A percentile compares a stretch with the other conserved stretches of the same genome.
These are phyloP conservation scores for Blastomussa wellsi DNA, from an alignment of 92 coral and sea anemone genomes.

Conservation along the genomic window DNA sequence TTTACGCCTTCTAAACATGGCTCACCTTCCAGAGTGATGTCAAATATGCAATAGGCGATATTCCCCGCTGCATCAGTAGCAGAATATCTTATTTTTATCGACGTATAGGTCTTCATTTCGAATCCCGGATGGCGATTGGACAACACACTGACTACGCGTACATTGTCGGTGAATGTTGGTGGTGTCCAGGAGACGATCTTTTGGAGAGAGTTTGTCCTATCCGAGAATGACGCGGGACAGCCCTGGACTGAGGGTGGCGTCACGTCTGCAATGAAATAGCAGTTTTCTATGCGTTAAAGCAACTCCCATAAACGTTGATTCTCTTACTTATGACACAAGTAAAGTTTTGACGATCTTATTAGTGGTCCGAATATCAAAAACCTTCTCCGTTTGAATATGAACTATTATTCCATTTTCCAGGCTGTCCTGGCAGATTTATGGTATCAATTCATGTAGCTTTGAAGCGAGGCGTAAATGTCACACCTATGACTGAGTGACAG, in stretches of 20 bases:
- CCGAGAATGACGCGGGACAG: slow-evolving; percentile 69
- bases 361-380: too few species aligned
- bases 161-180: slow-evolving; percentile 93
- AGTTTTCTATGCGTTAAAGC: neutral
- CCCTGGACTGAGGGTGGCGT: slow-evolving; percentile 68
- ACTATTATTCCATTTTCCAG: too few species aligned
- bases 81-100: slow-evolving; percentile 75
- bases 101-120: slow-evolving; percentile 67
- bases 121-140: slow-evolving; percentile 85
- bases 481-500: too few species aligned
- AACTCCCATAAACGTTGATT: neutral
- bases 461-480: too few species aligned
- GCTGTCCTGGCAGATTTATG: too few species aligned
- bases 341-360: neutral
- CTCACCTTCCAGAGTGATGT: slow-evolving; percentile 76
- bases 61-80: slow-evolving; percentile 91
- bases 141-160: slow-evolving; percentile 64
- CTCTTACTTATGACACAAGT: neutral
- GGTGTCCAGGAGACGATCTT: slow-evolving; percentile 75
- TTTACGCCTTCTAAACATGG: neutral
- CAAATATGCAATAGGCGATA: slow-evolving; percentile 71
- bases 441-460: too few species aligned
- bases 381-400: too few species aligned
- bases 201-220: slow-evolving; percentile 39
- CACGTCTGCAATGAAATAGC: slow-evolving; percentile 48